Base-by-base conservation (phyloP, 2,113 vertebrate species). In the Pelecanoides urinatrix region DNA sequence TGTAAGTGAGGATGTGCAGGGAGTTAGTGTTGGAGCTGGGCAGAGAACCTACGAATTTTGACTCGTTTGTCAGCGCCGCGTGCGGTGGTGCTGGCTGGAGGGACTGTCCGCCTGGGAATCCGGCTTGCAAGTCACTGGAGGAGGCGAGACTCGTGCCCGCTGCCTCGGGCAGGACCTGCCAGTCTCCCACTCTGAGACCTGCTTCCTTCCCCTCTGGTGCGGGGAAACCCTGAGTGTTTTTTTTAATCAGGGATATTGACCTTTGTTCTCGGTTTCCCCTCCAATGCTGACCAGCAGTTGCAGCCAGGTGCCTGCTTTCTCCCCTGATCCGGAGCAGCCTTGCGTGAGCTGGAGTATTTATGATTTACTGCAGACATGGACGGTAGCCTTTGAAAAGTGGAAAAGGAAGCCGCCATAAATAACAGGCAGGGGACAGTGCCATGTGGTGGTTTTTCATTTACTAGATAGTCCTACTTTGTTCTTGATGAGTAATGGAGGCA, bases 401-500 rank as follows among this genome's bases (percentile, higher is more conserved):
- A 67, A 67, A 87, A 75, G 88, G 92, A 88, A 95, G 88, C 76
- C 42, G 94, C 92, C 83, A 49, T 94, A 87, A 95, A 88, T 75
- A 91, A 40, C 79, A 86, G 82, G 67, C 78, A 78, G 79, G 73
- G 96, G 96, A 73, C 79, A 22, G 86, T 88, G 92, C 90, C 90
- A 36, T 92, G 95, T 3, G 88, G 90, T 74, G 94, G 68, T 59
- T 95, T 91, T 71, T 92, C 91, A 63, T 91, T 86, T 86, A 89
- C 88, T 74, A 67, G 86, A 88, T 63, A 90, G 81, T 67, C 95
- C 65, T 29, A 72, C 94, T 96, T 90, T 88, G 95, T 93, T 94
- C 94, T 71, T 66, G 72, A 94, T 93, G 96, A 95, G 96, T 91
- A 93, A 96, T 91, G 96, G 92, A 94, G 90, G 96, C 88, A 67